Conservation (phyloP, 2,888 invertebrate genomes). For the Hanleya hanleyi region DNA sequence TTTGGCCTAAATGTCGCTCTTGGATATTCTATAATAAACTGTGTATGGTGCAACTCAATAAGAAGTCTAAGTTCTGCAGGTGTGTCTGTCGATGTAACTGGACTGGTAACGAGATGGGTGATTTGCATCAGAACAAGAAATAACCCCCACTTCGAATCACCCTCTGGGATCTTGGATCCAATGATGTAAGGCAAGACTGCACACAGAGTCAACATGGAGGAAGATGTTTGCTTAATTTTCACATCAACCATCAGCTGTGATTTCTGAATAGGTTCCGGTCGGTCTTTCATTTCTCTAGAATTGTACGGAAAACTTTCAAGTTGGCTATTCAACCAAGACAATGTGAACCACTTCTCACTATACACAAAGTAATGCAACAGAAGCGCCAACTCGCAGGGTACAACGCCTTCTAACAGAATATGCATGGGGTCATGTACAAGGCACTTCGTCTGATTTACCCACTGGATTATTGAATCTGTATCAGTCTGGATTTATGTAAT, state of each 20-base stretch:
- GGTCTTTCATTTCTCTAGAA: background rate
- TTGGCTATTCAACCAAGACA: conserved; percentile 2
- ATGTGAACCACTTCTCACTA: background rate
- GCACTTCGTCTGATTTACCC: too few relatives aligned
- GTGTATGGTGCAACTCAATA: background rate
- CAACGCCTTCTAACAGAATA: conserved; percentile 20
- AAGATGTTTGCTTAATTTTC: background rate
- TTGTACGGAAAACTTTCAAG: conserved; percentile 10
- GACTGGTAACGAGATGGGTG: background rate
- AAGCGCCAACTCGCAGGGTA: background rate
- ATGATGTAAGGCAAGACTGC: background rate
- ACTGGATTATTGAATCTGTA: too few relatives aligned
- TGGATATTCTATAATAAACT: conserved; percentile 25
- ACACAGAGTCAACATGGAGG: background rate
- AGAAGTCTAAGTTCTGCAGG: background rate
- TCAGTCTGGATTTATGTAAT: too few relatives aligned
- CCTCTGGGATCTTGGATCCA: too few relatives aligned
- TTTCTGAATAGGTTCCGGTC: background rate
- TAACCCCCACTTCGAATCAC: background rate
- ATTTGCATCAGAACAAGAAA: background rate
- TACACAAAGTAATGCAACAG: background rate
- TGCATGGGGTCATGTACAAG: conserved; percentile 23
- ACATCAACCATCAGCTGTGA: background rate
- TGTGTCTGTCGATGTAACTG: background rate
- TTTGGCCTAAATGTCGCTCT: conserved; percentile 22